Percentiles rank a stretch among this genome's conserved stretches.
phyloP scores from a whole-genome alignment of 1,140 invertebrate genomes.

The Halesus radiatus region DNA sequence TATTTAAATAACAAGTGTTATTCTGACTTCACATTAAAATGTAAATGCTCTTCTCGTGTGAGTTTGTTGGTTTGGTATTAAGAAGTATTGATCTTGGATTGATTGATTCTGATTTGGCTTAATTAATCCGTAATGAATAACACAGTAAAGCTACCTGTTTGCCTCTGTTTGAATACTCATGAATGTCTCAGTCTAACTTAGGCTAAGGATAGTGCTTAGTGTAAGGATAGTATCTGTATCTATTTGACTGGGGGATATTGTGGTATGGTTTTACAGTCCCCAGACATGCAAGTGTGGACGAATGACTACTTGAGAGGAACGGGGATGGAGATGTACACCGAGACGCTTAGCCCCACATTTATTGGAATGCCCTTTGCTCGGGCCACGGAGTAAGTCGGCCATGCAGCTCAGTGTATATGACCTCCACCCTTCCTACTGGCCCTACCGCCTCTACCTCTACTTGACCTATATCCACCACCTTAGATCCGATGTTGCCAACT shows the following conservation, averaged over 20 bases:
- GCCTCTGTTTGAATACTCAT: slow-evolving; percentile 36
- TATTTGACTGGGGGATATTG: slow-evolving; percentile 26
- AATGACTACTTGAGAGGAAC: slow-evolving; percentile 98
- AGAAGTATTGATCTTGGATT: slow-evolving; percentile 5
- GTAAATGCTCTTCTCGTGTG: no score
- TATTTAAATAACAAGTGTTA: slow-evolving; percentile 14
- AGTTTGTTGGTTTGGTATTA: slow-evolving; percentile 7
- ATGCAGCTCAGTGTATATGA: slow-evolving; percentile 37
- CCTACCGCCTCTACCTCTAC: not conserved
- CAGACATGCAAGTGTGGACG: slow-evolving; percentile 96
- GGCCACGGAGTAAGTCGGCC: slow-evolving; percentile 95
- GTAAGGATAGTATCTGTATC: not conserved
- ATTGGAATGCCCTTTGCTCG: slow-evolving; percentile 97
- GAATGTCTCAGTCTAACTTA: slow-evolving; percentile 42
- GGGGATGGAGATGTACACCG: slow-evolving; percentile 99
- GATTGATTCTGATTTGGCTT: slow-evolving; percentile 15
- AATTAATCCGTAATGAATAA: slow-evolving; percentile 22
- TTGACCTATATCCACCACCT: not conserved
- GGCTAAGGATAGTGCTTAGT: slow-evolving; percentile 17
- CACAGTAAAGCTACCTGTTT: slow-evolving; percentile 22
- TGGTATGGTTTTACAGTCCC: slow-evolving; percentile 76
- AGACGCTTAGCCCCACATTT: slow-evolving; percentile 96
- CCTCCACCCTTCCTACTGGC: not conserved
- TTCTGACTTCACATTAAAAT: no score
- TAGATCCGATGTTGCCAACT: slow-evolving; percentile 22